Conservation (phyloP, 92 coral and sea anemone genomes). For the Palythoa grandiflora region DNA sequence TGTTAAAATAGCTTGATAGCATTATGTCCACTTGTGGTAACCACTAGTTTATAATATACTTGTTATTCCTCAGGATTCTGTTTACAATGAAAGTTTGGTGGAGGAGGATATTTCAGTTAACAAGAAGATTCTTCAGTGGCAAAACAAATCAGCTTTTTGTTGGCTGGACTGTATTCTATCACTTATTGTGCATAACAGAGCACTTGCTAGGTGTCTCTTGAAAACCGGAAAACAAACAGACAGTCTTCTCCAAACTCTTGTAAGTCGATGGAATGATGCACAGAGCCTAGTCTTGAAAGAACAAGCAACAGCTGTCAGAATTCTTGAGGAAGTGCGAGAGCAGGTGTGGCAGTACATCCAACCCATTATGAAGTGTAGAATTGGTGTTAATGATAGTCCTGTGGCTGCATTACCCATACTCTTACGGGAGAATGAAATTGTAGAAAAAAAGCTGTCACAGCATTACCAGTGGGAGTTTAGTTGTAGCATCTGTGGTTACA, state of each 20-base stretch:
- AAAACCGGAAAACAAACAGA: conserved; percentile 35
- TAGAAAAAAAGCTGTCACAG: conserved; percentile 70
- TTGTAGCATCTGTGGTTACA: conserved; percentile 82
- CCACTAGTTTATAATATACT: too few species aligned
- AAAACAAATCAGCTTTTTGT: conserved; percentile 81
- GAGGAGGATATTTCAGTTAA: neutral
- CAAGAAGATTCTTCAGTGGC: conserved; percentile 77
- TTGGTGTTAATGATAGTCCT: conserved; percentile 93
- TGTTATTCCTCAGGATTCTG: conserved; percentile 6
- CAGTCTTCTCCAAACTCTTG: conserved; percentile 62
- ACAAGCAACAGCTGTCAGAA: conserved; percentile 41
- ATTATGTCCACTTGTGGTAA: too few species aligned
- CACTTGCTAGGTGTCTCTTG: conserved; percentile 55
- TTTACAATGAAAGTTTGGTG: neutral
- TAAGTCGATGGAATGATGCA: conserved; percentile 60
- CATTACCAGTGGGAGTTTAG: conserved; percentile 81
- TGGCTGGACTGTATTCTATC: conserved; percentile 86
- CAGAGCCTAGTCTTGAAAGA: conserved; percentile 61
- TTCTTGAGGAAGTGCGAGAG: conserved; percentile 61
- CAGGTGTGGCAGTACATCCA: conserved; percentile 77
- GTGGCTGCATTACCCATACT: conserved; percentile 78
- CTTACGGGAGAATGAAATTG: conserved; percentile 67
- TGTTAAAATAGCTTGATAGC: too few species aligned
- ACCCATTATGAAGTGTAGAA: conserved; percentile 86
- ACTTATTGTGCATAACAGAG: conserved; percentile 82